These are phyloP conservation scores for Tetheella fluctuosa DNA, from an alignment of 2,888 invertebrate genomes.

Conservation along the genomic window DNA sequence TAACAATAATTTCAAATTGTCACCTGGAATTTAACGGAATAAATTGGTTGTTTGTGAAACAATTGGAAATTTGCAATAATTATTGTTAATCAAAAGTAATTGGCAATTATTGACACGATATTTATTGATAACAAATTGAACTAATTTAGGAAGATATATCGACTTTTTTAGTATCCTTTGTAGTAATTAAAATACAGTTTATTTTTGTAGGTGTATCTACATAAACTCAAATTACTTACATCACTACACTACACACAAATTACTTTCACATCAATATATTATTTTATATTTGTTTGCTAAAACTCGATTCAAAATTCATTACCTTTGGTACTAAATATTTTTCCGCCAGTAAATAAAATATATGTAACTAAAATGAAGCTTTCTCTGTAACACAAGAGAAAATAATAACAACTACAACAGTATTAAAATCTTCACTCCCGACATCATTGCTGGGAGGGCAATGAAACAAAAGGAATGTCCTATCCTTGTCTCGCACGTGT, in stretches of 20 bases:
- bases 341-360: neutral
- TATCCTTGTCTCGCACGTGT: constrained; percentile 54
- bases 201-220: too few relatives aligned
- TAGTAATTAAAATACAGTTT: too few relatives aligned
- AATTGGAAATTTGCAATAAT: constrained; percentile 15
- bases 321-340: neutral
- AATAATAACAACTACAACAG: constrained; percentile 72
- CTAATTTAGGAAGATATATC: neutral
- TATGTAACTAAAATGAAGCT: constrained; percentile 11
- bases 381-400: constrained; percentile 41
- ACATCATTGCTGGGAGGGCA: constrained; percentile 73
- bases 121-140: too few relatives aligned
- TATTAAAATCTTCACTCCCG: constrained; percentile 74
- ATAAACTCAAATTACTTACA: too few relatives aligned
- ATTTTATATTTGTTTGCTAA: too few relatives aligned
- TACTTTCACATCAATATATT: too few relatives aligned
- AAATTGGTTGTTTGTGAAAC: constrained; percentile 18
- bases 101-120: neutral
- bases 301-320: neutral
- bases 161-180: neutral
- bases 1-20: constrained; percentile 43
- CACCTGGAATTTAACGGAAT: constrained; percentile 24
- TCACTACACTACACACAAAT: too few relatives aligned
- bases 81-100: neutral
- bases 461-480: constrained; percentile 76